Conservation (phyloP, 2,797 vertebrate species). For the Eutrigla gurnardus region DNA sequence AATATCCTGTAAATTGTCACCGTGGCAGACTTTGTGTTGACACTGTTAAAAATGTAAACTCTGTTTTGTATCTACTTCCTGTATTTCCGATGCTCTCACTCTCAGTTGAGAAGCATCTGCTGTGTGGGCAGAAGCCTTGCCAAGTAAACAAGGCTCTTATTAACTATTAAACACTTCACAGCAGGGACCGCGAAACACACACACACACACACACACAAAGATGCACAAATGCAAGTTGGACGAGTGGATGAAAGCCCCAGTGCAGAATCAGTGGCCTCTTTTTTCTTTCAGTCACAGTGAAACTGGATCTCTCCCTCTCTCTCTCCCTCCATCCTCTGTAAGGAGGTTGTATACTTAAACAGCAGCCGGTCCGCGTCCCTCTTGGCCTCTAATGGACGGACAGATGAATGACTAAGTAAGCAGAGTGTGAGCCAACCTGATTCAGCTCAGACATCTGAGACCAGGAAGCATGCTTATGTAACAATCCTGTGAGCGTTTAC, state of each 20-base stretch:
- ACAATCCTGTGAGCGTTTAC: neutral
- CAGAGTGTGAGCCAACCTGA: constrained; percentile 45
- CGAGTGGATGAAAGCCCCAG: constrained; percentile 48
- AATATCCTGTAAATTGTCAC: neutral
- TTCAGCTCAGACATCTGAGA: constrained; percentile 54
- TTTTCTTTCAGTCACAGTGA: constrained; percentile 73
- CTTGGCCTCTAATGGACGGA: constrained; percentile 39
- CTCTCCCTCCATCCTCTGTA: constrained; percentile 31
- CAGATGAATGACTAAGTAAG: constrained; percentile 56
- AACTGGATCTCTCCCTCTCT: constrained; percentile 64
- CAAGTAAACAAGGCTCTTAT: constrained; percentile 82
- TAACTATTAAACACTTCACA: constrained; percentile 80
- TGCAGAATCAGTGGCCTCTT: constrained; percentile 66
- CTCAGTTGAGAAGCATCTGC: constrained; percentile 72
- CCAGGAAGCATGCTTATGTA: constrained; percentile 19
- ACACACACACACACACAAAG: constrained; percentile 29
- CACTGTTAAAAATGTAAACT: constrained; percentile 26
- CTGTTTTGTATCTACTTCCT: constrained; percentile 50
- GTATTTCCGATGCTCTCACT: constrained; percentile 59
- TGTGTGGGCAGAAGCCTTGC: constrained; percentile 74
- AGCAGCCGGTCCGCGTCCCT: constrained; percentile 30
- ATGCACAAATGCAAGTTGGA: constrained; percentile 56
- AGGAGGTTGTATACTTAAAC: constrained; percentile 60
- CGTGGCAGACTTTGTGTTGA: constrained; percentile 27
- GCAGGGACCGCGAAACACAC: constrained; percentile 49